Percentiles rank a stretch among this genome's conserved stretches.
phyloP scores from a whole-genome alignment of 2,797 vertebrate species.

The Rousettus madagascariensis region DNA sequence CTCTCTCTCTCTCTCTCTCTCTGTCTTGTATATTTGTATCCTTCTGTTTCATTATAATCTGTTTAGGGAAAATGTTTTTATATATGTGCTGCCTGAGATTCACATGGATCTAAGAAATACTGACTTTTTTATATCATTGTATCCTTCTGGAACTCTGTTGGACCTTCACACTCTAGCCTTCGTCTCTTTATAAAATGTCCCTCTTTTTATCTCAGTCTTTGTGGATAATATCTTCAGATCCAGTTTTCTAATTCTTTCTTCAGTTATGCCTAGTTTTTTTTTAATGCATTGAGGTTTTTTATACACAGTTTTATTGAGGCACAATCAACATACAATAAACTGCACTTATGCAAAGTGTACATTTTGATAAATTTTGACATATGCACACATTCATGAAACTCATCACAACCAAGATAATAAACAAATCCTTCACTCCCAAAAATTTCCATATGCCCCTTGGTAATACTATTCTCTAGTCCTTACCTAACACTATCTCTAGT shows the following conservation, averaged over 20 bases:
- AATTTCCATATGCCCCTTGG: not conserved
- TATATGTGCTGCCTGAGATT: not conserved
- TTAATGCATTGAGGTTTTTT: not conserved
- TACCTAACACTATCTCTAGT: not conserved
- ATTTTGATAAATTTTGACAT: not conserved
- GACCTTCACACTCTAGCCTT: not conserved
- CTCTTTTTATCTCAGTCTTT: not conserved
- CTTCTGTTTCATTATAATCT: conserved; percentile 34
- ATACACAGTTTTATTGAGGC: not conserved
- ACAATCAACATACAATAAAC: conserved; percentile 16
- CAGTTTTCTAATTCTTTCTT: not conserved
- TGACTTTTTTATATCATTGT: not conserved
- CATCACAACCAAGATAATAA: not conserved
- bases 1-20: not conserved
- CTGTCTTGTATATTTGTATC: not conserved
- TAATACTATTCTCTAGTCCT: not conserved
- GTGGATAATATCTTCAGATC: not conserved
- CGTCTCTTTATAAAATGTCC: not conserved
- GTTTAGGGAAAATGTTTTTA: not conserved
- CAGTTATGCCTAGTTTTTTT: not conserved
- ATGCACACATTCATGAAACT: not conserved
- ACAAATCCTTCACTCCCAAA: not conserved
- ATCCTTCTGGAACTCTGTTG: not conserved
- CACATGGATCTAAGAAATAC: conserved; percentile 18
- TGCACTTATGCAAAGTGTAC: not conserved